phyloP scores from a whole-genome alignment of 2,113 vertebrate species.

The Alectura lathami region DNA sequence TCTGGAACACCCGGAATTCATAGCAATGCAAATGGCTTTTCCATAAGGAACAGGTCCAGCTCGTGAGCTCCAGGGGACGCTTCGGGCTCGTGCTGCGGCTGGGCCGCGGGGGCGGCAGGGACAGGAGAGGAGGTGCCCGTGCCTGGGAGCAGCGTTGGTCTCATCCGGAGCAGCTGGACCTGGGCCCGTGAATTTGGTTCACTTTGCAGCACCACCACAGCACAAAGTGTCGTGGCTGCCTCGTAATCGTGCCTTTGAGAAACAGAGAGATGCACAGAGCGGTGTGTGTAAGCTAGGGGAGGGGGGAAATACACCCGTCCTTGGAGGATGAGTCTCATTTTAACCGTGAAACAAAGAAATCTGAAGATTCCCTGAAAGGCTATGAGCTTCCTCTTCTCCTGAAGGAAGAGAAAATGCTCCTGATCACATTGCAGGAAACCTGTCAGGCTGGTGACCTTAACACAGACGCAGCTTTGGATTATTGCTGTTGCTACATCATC shows the following conservation, averaged over 20 bases:
- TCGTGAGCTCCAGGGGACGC: too few species aligned
- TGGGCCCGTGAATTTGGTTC: not conserved
- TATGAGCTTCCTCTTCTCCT: not conserved
- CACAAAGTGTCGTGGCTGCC: not conserved
- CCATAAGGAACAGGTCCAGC: too few species aligned
- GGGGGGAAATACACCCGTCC: not conserved
- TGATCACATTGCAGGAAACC: rapidly evolving
- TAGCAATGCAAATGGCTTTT: not conserved
- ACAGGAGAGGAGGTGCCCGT: too few species aligned
- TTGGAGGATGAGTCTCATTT: rapidly evolving
- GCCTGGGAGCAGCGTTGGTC: not conserved
- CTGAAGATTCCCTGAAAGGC: rapidly evolving
- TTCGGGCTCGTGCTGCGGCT: too few species aligned
- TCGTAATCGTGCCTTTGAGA: not conserved
- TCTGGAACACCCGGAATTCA: not conserved
- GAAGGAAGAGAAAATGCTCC: not conserved
- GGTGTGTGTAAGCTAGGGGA: not conserved
- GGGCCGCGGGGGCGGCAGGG: too few species aligned
- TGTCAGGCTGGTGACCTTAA: rapidly evolving
- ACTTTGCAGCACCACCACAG: not conserved
- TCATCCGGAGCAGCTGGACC: not conserved
- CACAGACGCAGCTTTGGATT: not conserved
- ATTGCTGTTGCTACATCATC: not conserved
- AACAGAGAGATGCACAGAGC: not conserved
- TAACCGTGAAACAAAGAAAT: not conserved